Conservation (phyloP, 2,113 vertebrate genomes). For the Empidonax alnorum region DNA sequence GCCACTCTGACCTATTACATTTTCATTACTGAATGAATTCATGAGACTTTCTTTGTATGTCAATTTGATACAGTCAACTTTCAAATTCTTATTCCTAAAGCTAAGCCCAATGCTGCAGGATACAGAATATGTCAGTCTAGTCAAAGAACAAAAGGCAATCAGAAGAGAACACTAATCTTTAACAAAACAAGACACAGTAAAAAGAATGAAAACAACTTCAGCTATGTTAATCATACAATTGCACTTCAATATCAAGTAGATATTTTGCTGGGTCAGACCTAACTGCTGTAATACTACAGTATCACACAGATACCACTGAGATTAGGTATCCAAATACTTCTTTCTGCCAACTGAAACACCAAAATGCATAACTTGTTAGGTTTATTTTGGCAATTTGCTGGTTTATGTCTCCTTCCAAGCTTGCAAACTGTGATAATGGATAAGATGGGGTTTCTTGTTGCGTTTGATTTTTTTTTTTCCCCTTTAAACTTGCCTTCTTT, state of each 20-base stretch:
- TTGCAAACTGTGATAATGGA: neutral
- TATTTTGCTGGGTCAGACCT: neutral
- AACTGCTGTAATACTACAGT: neutral
- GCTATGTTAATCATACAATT: neutral
- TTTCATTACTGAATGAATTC: neutral
- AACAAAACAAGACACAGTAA: neutral
- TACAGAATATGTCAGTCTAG: neutral
- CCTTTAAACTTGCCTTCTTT: neutral
- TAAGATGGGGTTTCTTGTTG: accelerated
- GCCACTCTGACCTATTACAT: neutral
- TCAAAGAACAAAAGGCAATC: neutral
- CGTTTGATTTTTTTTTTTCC: neutral
- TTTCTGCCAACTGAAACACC: neutral
- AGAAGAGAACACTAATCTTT: neutral
- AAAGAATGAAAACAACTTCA: neutral
- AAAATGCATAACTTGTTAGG: neutral
- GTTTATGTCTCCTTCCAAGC: neutral
- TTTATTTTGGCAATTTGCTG: neutral
- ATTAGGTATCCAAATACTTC: neutral
- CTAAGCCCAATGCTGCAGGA: neutral
- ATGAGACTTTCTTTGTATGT: neutral
- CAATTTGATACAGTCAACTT: neutral
- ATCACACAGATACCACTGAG: neutral
- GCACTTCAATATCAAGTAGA: neutral
- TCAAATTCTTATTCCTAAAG: neutral